Conservation (phyloP, 2,113 vertebrate species). For the Sander vitreus region DNA sequence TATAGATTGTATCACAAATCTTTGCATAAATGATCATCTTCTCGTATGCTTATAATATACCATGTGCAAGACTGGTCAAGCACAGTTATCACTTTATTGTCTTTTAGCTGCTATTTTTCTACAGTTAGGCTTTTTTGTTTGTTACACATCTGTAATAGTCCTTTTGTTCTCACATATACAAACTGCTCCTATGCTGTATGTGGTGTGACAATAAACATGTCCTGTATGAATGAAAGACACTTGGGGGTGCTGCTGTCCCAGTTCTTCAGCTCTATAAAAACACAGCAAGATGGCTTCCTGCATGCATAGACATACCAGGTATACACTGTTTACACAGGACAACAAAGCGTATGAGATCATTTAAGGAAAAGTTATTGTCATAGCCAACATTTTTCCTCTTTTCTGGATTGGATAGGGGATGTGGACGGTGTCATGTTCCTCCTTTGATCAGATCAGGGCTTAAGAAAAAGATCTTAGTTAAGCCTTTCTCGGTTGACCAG, state of each 20-base stretch:
- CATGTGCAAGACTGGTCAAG: background rate
- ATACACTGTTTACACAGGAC: conserved; percentile 21
- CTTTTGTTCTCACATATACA: background rate
- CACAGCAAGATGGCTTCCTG: conserved; percentile 54
- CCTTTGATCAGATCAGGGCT: conserved; percentile 12
- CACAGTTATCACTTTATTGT: conserved; percentile 35
- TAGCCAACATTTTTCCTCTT: background rate
- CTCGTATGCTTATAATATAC: background rate
- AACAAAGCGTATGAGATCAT: background rate
- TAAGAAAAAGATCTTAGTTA: background rate
- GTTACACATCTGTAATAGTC: background rate
- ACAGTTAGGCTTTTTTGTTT: background rate
- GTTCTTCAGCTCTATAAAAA: background rate
- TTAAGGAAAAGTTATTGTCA: background rate
- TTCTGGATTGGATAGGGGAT: no score
- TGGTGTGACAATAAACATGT: conserved; percentile 50
- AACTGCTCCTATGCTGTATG: background rate
- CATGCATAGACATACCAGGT: background rate
- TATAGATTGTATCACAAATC: background rate
- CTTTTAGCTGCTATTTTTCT: conserved; percentile 41
- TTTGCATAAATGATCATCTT: background rate
- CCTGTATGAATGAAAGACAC: conserved; percentile 31
- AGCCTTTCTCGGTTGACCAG: background rate
- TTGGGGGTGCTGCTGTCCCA: conserved; percentile 49
- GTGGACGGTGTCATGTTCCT: background rate